Conservation (phyloP, 2,797 vertebrate species). For the Chelidonichthys spinosus region DNA sequence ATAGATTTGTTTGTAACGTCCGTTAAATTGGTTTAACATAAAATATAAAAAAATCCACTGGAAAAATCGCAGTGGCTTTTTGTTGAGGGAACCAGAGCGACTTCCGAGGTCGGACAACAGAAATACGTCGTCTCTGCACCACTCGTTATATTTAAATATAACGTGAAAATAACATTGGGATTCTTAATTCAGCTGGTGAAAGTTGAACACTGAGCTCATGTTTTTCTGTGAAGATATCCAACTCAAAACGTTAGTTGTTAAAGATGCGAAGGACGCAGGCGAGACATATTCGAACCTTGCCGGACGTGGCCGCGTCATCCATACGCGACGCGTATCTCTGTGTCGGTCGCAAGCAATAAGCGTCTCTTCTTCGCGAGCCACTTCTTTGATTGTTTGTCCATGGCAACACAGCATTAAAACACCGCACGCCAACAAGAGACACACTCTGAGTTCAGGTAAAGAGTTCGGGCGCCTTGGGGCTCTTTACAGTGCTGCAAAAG, state of each 20-base stretch:
- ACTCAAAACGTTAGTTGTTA: background rate
- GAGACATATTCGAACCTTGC: conserved; percentile 55
- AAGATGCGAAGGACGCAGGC: background rate
- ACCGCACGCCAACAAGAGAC: conserved; percentile 18
- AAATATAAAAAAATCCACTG: no score
- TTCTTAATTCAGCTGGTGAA: background rate
- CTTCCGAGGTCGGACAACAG: no score
- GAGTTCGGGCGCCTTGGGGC: accelerated
- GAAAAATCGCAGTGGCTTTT: no score
- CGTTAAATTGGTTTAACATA: no score
- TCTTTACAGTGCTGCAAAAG: background rate
- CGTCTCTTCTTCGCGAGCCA: conserved; percentile 54
- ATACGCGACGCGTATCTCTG: conserved; percentile 32
- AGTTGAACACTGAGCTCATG: background rate
- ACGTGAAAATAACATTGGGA: no score
- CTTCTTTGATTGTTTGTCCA: conserved; percentile 66
- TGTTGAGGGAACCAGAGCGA: no score
- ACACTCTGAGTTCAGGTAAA: conserved; percentile 50
- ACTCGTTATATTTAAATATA: no score
- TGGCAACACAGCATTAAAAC: conserved; percentile 49
- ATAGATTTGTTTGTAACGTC: no score
- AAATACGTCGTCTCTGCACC: no score
- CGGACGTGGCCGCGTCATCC: conserved; percentile 20
- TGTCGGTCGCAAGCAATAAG: conserved; percentile 23
- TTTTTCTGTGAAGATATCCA: no score